Evolutionary conservation across 2,888 invertebrate genomes (phyloP), one percentile per base, ranked within the genome.

Genomic region (Labia minor): DNA sequence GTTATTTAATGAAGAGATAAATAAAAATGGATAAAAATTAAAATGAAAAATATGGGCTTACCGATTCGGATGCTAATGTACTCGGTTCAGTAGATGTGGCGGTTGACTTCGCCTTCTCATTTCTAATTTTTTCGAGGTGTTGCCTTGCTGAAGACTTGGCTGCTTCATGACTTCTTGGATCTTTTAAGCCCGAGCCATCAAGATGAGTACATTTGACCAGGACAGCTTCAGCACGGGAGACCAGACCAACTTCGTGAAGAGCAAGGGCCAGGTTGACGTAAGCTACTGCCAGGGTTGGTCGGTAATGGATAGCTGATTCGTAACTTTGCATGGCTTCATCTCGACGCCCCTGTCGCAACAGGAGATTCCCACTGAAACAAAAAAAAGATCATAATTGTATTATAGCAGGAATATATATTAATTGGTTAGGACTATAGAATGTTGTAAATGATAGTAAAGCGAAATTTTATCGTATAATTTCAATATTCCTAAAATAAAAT

Each of bases 271-370:
- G 83, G 78, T 95, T 96, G 72, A 96, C 87, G 79, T 96, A 92
- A 66, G 95, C 95, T 84, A 95, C 95, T 77, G 95, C 94, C 79
- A 96, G 85, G 74, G 92, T 90, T 71, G 95, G 95, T 78, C 96
- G 84, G 81, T 89, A 95, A 79, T 90, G 89, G 76, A 95, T 93
- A 72, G 95, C 95, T 75, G 87, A 85, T 78, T 91, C 88, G 80
- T 95, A 95, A 81, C 92, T 92, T 77, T 88, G 86, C 76, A 95
- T 87, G 70, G 95, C 94, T 77, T 92, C 92, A 75, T 92, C 85
- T 76, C 89, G 87, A 80, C 91, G 89, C 74, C 92, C 90, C 80
- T 95, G 95, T n/a, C 49, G 49, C 4, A 49, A 14, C 74, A 92
- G 86, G 75, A 95, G 81, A 76, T 95, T 91, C 70, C 95, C 96